Evolutionary conservation across 2,113 vertebrate genomes (phyloP).

Genomic region (Mesitornis unicolor): DNA sequence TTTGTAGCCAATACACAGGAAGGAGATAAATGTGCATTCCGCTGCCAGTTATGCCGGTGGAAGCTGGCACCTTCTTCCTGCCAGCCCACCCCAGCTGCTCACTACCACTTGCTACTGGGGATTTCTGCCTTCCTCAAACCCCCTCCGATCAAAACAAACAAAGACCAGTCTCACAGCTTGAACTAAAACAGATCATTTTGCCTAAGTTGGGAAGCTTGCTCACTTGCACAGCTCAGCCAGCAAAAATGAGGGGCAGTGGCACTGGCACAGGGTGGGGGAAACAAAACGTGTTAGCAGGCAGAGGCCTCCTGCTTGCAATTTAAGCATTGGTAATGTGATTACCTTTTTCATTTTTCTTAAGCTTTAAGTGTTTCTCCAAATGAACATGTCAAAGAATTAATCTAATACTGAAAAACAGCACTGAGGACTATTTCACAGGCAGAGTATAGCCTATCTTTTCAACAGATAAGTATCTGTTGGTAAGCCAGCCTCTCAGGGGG

Average conservation of each 20-base stretch:
- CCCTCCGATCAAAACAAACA: neutral
- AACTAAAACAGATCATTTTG: neutral
- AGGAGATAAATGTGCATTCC: neutral
- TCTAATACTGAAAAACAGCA: neutral
- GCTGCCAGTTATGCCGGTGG: neutral
- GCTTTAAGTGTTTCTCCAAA: neutral
- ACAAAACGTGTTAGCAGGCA: neutral
- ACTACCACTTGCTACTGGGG: neutral
- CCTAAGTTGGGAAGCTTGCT: neutral
- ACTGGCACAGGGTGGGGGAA: neutral
- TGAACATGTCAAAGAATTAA: neutral
- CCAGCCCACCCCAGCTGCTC: neutral
- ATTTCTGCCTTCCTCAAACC: neutral
- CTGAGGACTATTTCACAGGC: neutral
- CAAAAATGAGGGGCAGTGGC: neutral
- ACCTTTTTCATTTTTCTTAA: neutral
- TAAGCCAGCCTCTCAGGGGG: neutral
- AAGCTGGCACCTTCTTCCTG: neutral
- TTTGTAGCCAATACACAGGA: neutral
- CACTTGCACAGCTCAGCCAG: neutral
- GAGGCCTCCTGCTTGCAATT: neutral
- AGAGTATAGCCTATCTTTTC: neutral
- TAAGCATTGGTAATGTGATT: neutral
- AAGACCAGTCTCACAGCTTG: rapidly evolving
- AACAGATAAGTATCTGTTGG: neutral